These are phyloP conservation scores for Castor canadensis DNA, from an alignment of 2,113 vertebrate genomes.

Conservation along the genomic window DNA sequence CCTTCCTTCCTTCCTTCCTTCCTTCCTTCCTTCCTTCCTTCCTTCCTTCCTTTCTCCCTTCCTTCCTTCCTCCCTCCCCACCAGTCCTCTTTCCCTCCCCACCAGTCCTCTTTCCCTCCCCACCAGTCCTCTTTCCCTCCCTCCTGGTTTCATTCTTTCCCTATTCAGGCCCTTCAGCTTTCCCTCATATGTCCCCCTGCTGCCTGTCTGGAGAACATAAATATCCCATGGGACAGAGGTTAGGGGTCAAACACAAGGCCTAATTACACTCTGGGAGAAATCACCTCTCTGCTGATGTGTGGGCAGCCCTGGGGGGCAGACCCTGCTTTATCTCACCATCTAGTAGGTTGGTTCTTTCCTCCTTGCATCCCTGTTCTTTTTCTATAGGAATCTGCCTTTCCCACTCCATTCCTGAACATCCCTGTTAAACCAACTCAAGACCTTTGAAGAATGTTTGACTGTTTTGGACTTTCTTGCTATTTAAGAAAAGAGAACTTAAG, in stretches of 20 bases:
- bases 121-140: fast-evolving
- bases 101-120: fast-evolving
- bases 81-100: fast-evolving
- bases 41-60: fast-evolving
- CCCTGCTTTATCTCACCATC: not conserved
- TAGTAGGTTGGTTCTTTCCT: not conserved
- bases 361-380: not conserved
- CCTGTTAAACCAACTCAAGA: not conserved
- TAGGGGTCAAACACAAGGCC: conserved; percentile 62
- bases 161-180: not conserved
- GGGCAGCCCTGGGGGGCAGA: conserved; percentile 46
- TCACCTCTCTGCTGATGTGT: conserved; percentile 42
- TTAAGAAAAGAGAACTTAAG: not conserved
- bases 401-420: not conserved
- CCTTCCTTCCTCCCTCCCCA: too few relatives aligned
- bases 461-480: not conserved
- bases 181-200: not conserved
- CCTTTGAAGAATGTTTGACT: not conserved
- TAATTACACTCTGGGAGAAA: conserved; percentile 66
- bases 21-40: fast-evolving
- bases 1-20: fast-evolving
- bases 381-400: not conserved
- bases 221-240: conserved; percentile 58
- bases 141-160: too few relatives aligned
- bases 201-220: conserved; percentile 64